phyloP scores from a whole-genome alignment of 35 echinoderm and acorn worm genomes.

The Amphiura filiformis region DNA sequence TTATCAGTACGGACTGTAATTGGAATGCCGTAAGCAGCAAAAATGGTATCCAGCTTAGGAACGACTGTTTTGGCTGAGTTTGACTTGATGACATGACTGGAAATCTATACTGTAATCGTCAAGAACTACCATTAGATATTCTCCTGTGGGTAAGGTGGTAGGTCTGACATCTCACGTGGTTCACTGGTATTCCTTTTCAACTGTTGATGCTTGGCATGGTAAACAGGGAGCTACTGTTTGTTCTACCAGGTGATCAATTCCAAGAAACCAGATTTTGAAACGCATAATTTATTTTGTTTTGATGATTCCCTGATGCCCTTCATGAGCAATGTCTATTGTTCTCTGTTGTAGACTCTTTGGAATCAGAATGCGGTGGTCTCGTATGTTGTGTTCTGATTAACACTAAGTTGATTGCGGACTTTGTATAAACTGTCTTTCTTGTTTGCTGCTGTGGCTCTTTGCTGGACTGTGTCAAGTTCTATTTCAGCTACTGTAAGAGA shows the following conservation, averaged over 20 bases:
- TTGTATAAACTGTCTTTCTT: not conserved
- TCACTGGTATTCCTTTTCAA: conserved; percentile 26
- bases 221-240: conserved; percentile 35
- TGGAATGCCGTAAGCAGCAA: conserved; percentile 64
- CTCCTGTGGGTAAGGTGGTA: conserved; percentile 51
- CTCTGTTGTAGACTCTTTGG: conserved; percentile 29
- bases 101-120: conserved; percentile 52
- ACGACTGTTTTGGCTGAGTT: conserved; percentile 68
- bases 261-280: conserved; percentile 72
- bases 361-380: conserved; percentile 32
- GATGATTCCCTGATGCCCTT: conserved; percentile 62
- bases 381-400: conserved; percentile 12
- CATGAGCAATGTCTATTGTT: conserved; percentile 59
- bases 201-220: conserved; percentile 58
- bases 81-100: conserved; percentile 59
- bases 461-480: conserved; percentile 14
- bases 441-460: not conserved
- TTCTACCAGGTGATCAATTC: conserved; percentile 36
- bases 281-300: conserved; percentile 70
- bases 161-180: conserved; percentile 57
- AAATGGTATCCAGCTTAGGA: conserved; percentile 54
- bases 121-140: not conserved
- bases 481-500: conserved; percentile 43
- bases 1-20: conserved; percentile 55
- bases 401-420: not conserved